Conservation (phyloP, 2,888 invertebrate species). For the Bombylius major region DNA sequence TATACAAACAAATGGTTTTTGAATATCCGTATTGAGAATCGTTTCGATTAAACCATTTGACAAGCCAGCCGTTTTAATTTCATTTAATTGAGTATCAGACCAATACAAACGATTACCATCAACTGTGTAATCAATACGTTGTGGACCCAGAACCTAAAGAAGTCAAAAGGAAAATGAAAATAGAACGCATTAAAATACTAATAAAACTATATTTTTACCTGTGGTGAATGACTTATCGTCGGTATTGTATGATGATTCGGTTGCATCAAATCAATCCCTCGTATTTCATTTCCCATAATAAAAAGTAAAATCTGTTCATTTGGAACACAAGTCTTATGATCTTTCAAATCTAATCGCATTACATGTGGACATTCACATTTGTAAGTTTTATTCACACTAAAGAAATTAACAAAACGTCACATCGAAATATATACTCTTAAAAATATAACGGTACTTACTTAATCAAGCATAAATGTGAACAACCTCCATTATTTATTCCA, state of each 20-base stretch:
- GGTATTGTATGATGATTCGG: slow-evolving; percentile 70
- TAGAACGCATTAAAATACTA: no score
- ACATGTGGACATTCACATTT: slow-evolving; percentile 79
- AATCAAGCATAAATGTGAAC: slow-evolving; percentile 70
- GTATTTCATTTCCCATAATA: slow-evolving; percentile 61
- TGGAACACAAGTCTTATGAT: slow-evolving; percentile 46
- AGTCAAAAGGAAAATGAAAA: background rate
- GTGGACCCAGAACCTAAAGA: slow-evolving; percentile 51
- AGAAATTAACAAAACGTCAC: background rate
- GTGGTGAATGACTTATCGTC: slow-evolving; percentile 49
- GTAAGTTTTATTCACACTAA: slow-evolving; percentile 44
- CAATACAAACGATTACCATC: slow-evolving; percentile 57
- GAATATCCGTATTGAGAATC: slow-evolving; percentile 56
- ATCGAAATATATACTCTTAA: background rate
- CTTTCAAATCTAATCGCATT: slow-evolving; percentile 53
- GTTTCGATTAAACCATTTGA: slow-evolving; percentile 56
- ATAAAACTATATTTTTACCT: slow-evolving; percentile 18
- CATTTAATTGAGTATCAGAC: slow-evolving; percentile 62
- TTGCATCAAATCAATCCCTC: slow-evolving; percentile 67
- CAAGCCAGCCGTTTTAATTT: slow-evolving; percentile 56
- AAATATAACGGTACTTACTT: slow-evolving; percentile 25
- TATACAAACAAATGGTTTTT: slow-evolving; percentile 26
- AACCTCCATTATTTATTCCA: slow-evolving; percentile 54
- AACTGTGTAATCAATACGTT: slow-evolving; percentile 56
- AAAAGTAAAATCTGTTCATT: slow-evolving; percentile 71